Evolutionary conservation across 2,888 invertebrate species (phyloP).

Genomic region (Piscicola geometra): DNA sequence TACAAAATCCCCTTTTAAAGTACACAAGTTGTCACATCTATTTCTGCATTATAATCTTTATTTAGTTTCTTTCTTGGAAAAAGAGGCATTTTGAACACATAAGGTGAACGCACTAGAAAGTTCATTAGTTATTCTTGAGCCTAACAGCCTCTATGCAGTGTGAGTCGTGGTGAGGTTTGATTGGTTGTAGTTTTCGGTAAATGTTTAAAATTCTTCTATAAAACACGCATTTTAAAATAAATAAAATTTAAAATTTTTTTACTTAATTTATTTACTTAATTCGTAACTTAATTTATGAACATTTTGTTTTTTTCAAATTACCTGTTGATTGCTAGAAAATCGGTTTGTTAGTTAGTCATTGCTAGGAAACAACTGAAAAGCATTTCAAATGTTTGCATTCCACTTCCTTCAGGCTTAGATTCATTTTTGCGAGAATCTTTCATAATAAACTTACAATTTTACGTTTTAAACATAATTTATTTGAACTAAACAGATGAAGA

Average conservation of each 20-base stretch:
- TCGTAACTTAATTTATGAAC: background rate
- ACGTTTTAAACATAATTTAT: no score
- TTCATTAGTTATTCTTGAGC: no score
- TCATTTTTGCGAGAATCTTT: background rate
- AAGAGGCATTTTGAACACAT: no score
- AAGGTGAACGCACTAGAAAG: no score
- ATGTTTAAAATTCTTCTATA: background rate
- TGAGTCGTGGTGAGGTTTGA: background rate
- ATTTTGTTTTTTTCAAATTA: background rate
- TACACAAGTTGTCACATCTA: no score
- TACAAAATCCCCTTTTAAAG: no score
- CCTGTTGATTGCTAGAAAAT: no score
- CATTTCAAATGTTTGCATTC: background rate
- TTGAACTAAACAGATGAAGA: no score
- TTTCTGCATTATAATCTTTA: no score
- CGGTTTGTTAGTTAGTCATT: background rate
- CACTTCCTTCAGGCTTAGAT: background rate
- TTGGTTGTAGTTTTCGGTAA: background rate
- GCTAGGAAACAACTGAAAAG: background rate
- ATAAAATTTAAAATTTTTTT: background rate
- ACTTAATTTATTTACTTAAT: background rate
- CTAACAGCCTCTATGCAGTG: background rate
- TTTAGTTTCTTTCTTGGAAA: no score
- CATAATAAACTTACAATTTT: no score
- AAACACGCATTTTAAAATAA: no score